A percentile compares a stretch with the other conserved stretches of the same genome.
Conservation (phyloP, 2,797 vertebrate species). For the Pyrocephalus nanus region DNA sequence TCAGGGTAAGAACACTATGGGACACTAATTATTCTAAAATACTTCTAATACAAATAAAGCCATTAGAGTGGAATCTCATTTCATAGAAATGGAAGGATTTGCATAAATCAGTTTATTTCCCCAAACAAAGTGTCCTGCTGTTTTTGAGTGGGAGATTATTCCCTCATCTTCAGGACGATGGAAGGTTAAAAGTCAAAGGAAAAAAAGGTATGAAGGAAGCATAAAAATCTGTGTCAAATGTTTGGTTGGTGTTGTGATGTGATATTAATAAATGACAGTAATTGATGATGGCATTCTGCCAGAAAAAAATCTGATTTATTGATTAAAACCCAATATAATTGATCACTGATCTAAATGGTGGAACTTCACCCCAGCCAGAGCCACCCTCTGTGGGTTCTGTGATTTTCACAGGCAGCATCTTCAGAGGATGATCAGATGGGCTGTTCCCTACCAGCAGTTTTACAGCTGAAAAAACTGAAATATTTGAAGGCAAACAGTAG, state of each 20-base stretch:
- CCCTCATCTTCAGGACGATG: background rate
- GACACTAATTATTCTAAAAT: background rate
- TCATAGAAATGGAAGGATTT: background rate
- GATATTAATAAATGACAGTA: background rate
- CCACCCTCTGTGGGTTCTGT: background rate
- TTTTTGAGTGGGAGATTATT: background rate
- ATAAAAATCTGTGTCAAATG: background rate
- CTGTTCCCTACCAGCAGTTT: background rate
- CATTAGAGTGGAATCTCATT: background rate
- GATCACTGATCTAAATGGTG: background rate
- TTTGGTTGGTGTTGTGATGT: too few species aligned
- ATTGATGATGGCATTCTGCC: background rate
- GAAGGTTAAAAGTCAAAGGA: background rate
- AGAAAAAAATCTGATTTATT: background rate
- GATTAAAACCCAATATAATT: background rate
- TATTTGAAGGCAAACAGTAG: background rate
- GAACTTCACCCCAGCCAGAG: too few species aligned
- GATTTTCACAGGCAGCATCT: background rate
- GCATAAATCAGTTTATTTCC: background rate
- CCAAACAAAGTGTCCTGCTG: background rate
- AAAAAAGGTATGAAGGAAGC: background rate
- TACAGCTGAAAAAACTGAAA: background rate
- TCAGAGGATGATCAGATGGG: background rate
- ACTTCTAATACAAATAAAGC: background rate
- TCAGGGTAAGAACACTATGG: background rate